These are phyloP conservation scores for Pelodytes ibericus DNA, from an alignment of 2,797 vertebrate genomes.

Conservation along the genomic window DNA sequence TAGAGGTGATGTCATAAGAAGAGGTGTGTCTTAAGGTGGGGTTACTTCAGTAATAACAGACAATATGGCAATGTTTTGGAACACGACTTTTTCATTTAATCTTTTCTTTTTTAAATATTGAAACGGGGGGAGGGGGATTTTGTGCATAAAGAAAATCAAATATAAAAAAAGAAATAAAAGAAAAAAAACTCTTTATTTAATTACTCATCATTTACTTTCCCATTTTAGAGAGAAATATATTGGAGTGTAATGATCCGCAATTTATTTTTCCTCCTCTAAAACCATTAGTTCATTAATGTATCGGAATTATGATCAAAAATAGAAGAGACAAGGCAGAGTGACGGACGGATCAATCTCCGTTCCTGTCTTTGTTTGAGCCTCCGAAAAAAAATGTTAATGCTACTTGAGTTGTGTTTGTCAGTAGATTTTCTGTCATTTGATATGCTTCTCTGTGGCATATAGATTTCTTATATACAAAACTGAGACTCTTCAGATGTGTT, in stretches of 20 bases:
- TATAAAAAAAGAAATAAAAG: background rate
- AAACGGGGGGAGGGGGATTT: too few relatives aligned
- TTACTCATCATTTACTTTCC: too few relatives aligned
- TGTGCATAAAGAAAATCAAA: too few relatives aligned
- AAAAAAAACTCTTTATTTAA: background rate
- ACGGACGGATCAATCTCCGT: background rate
- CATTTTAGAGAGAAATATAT: too few relatives aligned
- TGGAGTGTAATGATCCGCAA: too few relatives aligned
- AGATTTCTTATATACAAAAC: background rate
- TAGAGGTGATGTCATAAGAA: conserved; percentile 40
- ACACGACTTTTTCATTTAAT: conserved; percentile 13
- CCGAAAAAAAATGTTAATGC: background rate
- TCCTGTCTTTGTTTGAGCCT: background rate
- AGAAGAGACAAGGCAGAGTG: background rate
- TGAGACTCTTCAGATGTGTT: background rate
- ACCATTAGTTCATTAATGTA: too few relatives aligned
- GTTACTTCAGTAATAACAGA: conserved; percentile 28
- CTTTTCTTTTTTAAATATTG: background rate
- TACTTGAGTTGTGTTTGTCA: background rate
- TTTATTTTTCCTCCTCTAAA: too few relatives aligned
- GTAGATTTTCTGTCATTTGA: background rate
- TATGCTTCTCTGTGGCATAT: background rate
- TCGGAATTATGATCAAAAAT: background rate
- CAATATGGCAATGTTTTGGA: conserved; percentile 29
- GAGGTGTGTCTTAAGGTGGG: conserved; percentile 24